Conservation (phyloP, 2,888 invertebrate species). For the Caradrina kadenii region DNA sequence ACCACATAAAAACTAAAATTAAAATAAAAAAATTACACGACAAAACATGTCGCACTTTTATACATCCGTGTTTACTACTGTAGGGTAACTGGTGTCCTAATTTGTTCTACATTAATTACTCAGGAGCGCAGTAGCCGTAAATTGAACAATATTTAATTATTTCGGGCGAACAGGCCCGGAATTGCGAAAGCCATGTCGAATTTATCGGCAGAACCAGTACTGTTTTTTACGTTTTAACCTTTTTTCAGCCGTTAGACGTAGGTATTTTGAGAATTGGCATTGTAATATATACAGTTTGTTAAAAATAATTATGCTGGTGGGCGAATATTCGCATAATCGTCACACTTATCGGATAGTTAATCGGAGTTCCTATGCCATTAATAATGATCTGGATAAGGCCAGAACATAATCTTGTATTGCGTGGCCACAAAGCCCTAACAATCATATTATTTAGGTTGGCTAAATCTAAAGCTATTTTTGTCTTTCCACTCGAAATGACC, state of each 20-base stretch:
- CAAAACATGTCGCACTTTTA: slow-evolving; percentile 17
- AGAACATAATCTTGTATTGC: too few species aligned
- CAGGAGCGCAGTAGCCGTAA: slow-evolving; percentile 50
- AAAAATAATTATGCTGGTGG: slow-evolving; percentile 26
- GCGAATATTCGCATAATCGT: slow-evolving; percentile 25
- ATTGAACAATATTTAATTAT: slow-evolving; percentile 64
- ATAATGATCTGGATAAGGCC: background rate
- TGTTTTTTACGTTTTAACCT: background rate
- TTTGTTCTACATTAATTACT: slow-evolving; percentile 68
- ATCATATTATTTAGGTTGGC: background rate
- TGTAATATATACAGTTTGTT: slow-evolving; percentile 5
- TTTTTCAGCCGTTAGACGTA: background rate
- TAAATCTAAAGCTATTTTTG: too few species aligned
- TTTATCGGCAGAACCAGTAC: slow-evolving; percentile 11
- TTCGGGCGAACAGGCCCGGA: slow-evolving; percentile 28
- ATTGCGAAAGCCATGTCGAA: slow-evolving; percentile 13
- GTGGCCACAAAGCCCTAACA: background rate
- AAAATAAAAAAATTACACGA: slow-evolving; percentile 11
- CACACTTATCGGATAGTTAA: background rate
- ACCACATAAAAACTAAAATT: background rate
- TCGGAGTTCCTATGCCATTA: background rate
- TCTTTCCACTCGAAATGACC: too few species aligned
- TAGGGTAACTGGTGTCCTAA: slow-evolving; percentile 64
- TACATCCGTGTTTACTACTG: slow-evolving; percentile 57
- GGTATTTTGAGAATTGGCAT: slow-evolving; percentile 23